Conservation (phyloP, 2,888 invertebrate genomes). For the Julus scandinavius region DNA sequence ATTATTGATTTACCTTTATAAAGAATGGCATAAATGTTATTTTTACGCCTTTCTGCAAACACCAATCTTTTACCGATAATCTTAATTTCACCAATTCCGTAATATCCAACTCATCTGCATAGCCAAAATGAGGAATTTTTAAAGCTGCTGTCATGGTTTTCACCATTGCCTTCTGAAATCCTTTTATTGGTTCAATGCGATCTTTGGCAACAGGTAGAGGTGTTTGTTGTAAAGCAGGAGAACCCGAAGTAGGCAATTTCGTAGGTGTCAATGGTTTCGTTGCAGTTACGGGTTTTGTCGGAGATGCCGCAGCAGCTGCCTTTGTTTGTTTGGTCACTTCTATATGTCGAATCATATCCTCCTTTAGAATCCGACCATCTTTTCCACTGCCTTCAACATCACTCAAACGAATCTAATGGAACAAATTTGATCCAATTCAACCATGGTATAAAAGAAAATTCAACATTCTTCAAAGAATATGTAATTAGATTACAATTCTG, state of each 20-base stretch:
- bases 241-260: constrained; percentile 50
- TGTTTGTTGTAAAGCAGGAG: constrained; percentile 4
- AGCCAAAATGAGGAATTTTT: constrained; percentile 94
- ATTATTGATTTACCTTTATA: constrained; percentile 73
- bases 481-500: not conserved
- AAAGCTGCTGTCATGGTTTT: constrained; percentile 93
- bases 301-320: not conserved
- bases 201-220: constrained; percentile 64
- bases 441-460: no score
- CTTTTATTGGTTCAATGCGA: constrained; percentile 76
- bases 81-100: constrained; percentile 79
- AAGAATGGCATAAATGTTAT: constrained; percentile 95
- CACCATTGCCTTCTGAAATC: constrained; percentile 91
- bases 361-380: constrained; percentile 91
- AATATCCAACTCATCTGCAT: constrained; percentile 91
- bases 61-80: constrained; percentile 73
- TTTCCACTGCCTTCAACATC: constrained; percentile 83
- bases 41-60: constrained; percentile 75
- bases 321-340: constrained; percentile 60
- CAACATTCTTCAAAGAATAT: no score
- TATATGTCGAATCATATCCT: constrained; percentile 84
- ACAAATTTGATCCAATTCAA: not conserved
- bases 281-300: constrained; percentile 59
- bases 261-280: constrained; percentile 59
- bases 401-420: constrained; percentile 73